phyloP scores from a whole-genome alignment of 2,888 invertebrate species.

The Cantharis flavilabris region DNA sequence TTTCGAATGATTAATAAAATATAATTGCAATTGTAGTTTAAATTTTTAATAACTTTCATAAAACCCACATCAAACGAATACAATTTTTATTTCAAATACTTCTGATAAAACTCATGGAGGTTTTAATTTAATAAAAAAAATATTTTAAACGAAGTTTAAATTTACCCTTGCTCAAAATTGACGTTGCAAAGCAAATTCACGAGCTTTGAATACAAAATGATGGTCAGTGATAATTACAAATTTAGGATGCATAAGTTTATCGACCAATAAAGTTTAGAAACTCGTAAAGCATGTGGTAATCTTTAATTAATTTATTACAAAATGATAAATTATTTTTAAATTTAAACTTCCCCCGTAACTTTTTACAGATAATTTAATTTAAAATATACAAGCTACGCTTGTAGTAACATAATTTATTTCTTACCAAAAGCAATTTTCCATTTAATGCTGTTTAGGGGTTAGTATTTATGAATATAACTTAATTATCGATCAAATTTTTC shows the following conservation, averaged over 20 bases:
- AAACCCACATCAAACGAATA: not conserved
- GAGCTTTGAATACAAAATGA: not conserved
- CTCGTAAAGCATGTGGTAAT: not conserved
- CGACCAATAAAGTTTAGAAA: not conserved
- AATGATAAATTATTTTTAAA: not conserved
- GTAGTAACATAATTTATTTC: not conserved
- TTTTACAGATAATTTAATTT: not conserved
- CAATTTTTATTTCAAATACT: not conserved
- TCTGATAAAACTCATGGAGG: not conserved
- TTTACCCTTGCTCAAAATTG: not conserved
- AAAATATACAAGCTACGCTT: not conserved
- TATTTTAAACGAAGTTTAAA: not conserved
- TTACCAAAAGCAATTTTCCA: not conserved
- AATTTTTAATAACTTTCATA: too few relatives aligned
- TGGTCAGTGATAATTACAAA: not conserved
- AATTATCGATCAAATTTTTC: not conserved
- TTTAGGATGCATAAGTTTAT: not conserved
- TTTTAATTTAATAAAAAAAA: not conserved
- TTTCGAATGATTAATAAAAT: too few relatives aligned
- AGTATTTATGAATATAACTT: not conserved
- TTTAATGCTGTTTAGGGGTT: not conserved
- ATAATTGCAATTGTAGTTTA: too few relatives aligned
- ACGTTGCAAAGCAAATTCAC: not conserved
- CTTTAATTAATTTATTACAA: conserved; percentile 1
- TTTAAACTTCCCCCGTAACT: not conserved